Base-by-base conservation (phyloP, 2,888 invertebrate genomes). In the Drosophila macrospina region DNA sequence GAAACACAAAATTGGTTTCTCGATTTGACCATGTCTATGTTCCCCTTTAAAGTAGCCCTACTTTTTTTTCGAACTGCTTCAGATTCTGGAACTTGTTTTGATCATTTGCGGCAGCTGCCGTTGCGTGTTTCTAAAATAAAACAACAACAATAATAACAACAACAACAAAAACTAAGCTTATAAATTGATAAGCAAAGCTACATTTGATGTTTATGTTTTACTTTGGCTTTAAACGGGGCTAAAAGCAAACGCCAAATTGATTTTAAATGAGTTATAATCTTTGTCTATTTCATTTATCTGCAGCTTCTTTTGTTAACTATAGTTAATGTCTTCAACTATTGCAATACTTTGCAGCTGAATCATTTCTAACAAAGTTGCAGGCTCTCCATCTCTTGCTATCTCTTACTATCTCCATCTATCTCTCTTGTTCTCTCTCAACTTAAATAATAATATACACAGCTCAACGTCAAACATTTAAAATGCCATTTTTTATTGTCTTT, bases 71-170 rank as follows among this genome's bases (percentile, higher is more conserved):
- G n/a, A 16, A 15, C 41, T 36, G 8, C 3, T 28, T 51, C 32
- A n/a, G 52, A 68, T 51, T 52, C 60, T 48, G 41, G 65, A 74
- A 74, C 83, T 80, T 70, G 80, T 74, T 85, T 85, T 55, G 69
- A 71, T 77, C 77, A 63, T 78, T 70, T 72, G 69, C 74, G 68
- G 69, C 79, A 65, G 84, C 80, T 74, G 80, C 69, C 66, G 70
- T 65, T 51, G 37, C 56, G 42, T 61, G 62, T 28, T 13, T 7
- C 54, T 30, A 50, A 71, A 52, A 56, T 28, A 47, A 45, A 54
- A 24, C 5, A 28, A 1, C 5, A 6, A 26, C 26, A 26, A 26
- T 7, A 26, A 26, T 5, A 26, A 26, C 26, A 26, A 26, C 26
- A 26, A 26, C 26, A 41, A 6, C 30, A 20, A 56, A 7, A 47